Base-by-base conservation (phyloP, 1,140 invertebrate species). In the Penaeus vannamei region DNA sequence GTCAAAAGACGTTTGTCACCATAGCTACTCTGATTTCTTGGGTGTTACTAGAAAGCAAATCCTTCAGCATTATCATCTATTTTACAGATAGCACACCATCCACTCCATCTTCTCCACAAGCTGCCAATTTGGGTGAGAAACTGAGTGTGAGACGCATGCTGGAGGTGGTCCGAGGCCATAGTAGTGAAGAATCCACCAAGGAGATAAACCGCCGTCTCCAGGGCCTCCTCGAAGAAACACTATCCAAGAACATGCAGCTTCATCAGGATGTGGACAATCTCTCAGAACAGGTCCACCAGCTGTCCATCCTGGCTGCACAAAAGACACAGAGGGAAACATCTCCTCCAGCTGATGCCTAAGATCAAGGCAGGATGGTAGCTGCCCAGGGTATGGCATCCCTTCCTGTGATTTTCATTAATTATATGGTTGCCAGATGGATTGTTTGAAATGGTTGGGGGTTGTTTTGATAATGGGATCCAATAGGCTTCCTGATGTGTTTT, bases 171-270 rank as follows among this genome's bases (percentile, higher is more conserved):
- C 90, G 86, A 29, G 87, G 80, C 14, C 79, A 85, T 26, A 76
- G 79, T 29, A 83, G 90, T 20, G 91, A 90, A 22, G 93, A 93
- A 46, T 92, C 92, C 87, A 89, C 93, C 79, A 92, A 92, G 53
- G 94, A 94, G 69, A 92, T 91, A 20, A 92, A 92, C 61, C 91
- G 92, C n/a, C 90, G 92, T 76, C 89, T 93, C 86, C 92, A 93
- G 76, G 90, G 92, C 72, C 93, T 95, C 92, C 91, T 95, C 42
- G 94, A 95, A 91, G 94, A 95, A 91, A 95, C 94, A 14, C 92
- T 95, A 3, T 94, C 94, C 14, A 95, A 95, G 91, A 95, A 95
- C 92, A 94, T 95, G 94, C 93, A 94, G 92, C 91, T 95, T 62
- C 94, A 95, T 91, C 72, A 93, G 92, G 93, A 94, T 91, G 91